These are phyloP conservation scores for Drosophila nigritarsus DNA, from an alignment of 2,888 invertebrate genomes.

Conservation along the genomic window DNA sequence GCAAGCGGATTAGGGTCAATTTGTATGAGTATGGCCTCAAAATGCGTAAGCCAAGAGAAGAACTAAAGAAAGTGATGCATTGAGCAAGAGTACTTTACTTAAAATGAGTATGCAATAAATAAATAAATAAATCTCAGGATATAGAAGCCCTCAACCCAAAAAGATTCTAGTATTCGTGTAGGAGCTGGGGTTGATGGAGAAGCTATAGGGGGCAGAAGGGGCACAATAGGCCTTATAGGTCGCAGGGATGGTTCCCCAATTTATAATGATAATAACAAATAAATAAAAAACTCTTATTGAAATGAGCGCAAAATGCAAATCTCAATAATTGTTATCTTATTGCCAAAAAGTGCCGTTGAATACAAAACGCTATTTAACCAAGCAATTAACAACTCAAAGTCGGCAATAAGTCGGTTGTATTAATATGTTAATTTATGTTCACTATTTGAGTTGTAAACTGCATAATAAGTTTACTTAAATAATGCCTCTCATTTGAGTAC, in stretches of 20 bases:
- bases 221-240: background rate
- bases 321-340: conserved; percentile 21
- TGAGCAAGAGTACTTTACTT: background rate
- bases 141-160: background rate
- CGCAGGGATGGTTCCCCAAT: too few relatives aligned
- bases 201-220: background rate
- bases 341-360: conserved; percentile 14
- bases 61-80: background rate
- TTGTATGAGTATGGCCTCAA: conserved; percentile 7
- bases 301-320: background rate
- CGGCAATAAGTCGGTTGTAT: conserved; percentile 27
- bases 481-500: conserved; percentile 8
- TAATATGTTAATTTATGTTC: conserved; percentile 21
- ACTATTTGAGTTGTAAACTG: conserved; percentile 1
- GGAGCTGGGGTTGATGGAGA: background rate
- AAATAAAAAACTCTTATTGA: too few relatives aligned
- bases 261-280: background rate
- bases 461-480: conserved; percentile 1
- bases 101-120: background rate
- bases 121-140: background rate
- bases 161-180: background rate
- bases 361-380: background rate
- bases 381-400: background rate
- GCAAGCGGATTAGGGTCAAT: conserved; percentile 38
- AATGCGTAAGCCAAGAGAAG: background rate